Percentiles rank a stretch among this genome's conserved stretches.
These are phyloP conservation scores for Patella ulyssiponensis DNA, from an alignment of 2,888 invertebrate species.

Conservation along the genomic window DNA sequence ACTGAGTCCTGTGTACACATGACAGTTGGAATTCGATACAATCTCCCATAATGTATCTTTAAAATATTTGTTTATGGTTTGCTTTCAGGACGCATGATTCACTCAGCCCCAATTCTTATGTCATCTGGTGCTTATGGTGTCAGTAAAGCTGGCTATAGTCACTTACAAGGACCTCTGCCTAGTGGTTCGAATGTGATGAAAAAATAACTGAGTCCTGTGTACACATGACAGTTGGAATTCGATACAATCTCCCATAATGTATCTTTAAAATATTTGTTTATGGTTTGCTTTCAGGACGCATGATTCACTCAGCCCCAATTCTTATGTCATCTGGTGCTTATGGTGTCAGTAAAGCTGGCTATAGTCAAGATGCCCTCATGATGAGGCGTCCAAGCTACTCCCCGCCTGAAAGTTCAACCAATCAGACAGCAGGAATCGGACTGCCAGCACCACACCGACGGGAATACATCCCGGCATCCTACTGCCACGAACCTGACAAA, in stretches of 20 bases:
- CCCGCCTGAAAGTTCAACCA: conserved; percentile 18
- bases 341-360: conserved; percentile 20
- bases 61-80: too few relatives aligned
- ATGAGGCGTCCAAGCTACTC: conserved; percentile 14
- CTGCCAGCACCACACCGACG: conserved; percentile 14
- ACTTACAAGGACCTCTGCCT: too few relatives aligned
- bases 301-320: conserved; percentile 24
- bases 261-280: too few relatives aligned
- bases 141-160: conserved; percentile 33
- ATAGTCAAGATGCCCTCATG: conserved; percentile 34
- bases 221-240: too few relatives aligned
- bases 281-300: neutral
- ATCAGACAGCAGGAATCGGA: conserved; percentile 33
- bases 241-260: too few relatives aligned
- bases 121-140: conserved; percentile 12
- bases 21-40: too few relatives aligned
- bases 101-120: conserved; percentile 24
- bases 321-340: conserved; percentile 22
- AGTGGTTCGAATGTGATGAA: too few relatives aligned
- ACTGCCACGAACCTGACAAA: neutral
- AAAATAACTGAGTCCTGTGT: too few relatives aligned
- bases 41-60: too few relatives aligned
- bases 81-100: conserved; percentile 15
- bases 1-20: too few relatives aligned
- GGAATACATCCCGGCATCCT: neutral